Conservation (phyloP, 92 coral and sea anemone genomes). For the Ricordea florida region DNA sequence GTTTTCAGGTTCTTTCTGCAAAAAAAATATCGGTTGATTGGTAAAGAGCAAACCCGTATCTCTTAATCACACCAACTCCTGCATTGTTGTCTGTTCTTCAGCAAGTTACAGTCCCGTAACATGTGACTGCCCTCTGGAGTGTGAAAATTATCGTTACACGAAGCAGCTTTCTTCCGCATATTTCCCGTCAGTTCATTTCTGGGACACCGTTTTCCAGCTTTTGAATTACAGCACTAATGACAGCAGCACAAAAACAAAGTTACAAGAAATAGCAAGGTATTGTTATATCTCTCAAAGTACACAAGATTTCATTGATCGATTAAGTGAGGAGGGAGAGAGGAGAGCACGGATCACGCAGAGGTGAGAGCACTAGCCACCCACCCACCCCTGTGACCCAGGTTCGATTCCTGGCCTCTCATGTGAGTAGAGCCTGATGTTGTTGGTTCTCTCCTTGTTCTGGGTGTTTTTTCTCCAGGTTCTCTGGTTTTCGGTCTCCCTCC, state of each 20-base stretch:
- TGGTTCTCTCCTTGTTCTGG: background rate
- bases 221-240: background rate
- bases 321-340: too few relatives aligned
- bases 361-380: too few relatives aligned
- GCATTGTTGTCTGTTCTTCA: too few relatives aligned
- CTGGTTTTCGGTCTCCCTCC: too few relatives aligned
- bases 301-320: too few relatives aligned
- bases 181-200: conserved; percentile 43
- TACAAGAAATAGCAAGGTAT: background rate
- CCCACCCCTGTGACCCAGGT: too few relatives aligned
- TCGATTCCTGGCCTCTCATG: background rate
- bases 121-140: conserved; percentile 51
- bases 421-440: background rate
- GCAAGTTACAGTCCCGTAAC: background rate
- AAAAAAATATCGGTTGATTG: too few relatives aligned
- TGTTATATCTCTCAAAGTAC: too few relatives aligned
- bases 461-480: background rate
- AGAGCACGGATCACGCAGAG: too few relatives aligned
- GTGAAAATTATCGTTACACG: conserved; percentile 12
- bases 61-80: too few relatives aligned
- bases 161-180: conserved; percentile 15
- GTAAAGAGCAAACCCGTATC: too few relatives aligned
- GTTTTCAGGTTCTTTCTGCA: too few relatives aligned
- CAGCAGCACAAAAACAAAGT: background rate
- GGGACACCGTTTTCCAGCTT: conserved; percentile 4